Evolutionary conservation across 2,113 vertebrate genomes (phyloP), one percentile per base, ranked within the genome.

Genomic region (Channa argus): DNA sequence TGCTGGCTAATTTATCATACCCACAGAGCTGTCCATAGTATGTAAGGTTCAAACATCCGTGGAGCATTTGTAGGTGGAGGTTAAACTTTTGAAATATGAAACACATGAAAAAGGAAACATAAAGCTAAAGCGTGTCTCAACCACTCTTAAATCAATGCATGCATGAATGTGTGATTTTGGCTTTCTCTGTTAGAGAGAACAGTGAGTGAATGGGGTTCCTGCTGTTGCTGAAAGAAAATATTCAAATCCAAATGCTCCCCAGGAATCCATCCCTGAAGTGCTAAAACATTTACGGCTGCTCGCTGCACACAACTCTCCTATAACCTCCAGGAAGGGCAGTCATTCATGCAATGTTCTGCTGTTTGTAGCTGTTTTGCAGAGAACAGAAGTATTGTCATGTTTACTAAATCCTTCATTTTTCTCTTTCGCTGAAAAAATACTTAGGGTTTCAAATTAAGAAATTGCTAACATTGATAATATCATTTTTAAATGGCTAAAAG

Each of bases 1-100:
- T 75, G 64, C 65, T 71, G 62, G 73, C 62, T 67, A 56, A 74
- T 70, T 68, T 58, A 71, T 76, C 67, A 74, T 37, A 54, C 7
- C 12, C 11, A 37, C 41, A 46, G 37, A 62, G 41, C 64, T 64
- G 47, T 71, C 15, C 2, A 44, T 52, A 1, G 7, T 46, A 63
- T 46, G 33, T 52, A 51, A 37, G 51, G 13, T 14, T 59, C 36
- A 3, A 43, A 44, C 47, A 60, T n/a, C 41, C 14, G 6, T 1
- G 0, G 14, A 55, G 77, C 50, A 43, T 3, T 65, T 41, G 7
- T 49, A n/a, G n/a, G 14, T 47, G 45, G 14, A 58, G 37, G 53
- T 72, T 10, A 38, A 63, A 13, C 8, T 24, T 24, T 24, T 24
- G 24, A 24, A 24, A 24, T 24, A 24, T 24, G 43, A 43, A 44